phyloP scores from a whole-genome alignment of 2,888 invertebrate species.

The Hyppa rectilinea region DNA sequence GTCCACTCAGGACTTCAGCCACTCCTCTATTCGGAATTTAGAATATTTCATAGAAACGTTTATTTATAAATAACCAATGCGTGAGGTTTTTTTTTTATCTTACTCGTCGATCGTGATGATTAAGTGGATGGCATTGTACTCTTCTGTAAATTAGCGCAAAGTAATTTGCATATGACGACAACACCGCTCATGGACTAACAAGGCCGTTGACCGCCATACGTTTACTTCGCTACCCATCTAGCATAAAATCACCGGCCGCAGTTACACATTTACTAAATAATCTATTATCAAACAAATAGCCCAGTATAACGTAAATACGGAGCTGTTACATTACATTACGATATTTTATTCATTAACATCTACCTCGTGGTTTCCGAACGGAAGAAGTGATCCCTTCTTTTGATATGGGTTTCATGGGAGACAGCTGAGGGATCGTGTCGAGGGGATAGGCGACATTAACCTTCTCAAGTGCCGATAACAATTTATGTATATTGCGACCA shows the following conservation, averaged over 20 bases:
- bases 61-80: conserved; percentile 19
- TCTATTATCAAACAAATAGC: conserved; percentile 57
- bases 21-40: conserved; percentile 26
- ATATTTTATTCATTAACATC: conserved; percentile 26
- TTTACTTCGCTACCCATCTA: conserved; percentile 72
- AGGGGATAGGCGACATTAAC: conserved; percentile 11
- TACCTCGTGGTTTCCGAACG: conserved; percentile 1
- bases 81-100: conserved; percentile 34
- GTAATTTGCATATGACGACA: conserved; percentile 80
- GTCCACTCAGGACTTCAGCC: conserved; percentile 17
- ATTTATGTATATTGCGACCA: conserved; percentile 27
- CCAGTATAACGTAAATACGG: conserved; percentile 14
- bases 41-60: conserved; percentile 23
- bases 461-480: conserved; percentile 29
- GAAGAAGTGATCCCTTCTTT: conserved; percentile 3
- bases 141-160: conserved; percentile 78
- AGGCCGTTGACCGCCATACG: conserved; percentile 82
- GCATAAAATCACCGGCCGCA: conserved; percentile 72
- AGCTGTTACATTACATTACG: conserved; percentile 21
- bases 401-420: not conserved
- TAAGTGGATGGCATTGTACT: conserved; percentile 69
- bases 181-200: conserved; percentile 75
- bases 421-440: not conserved
- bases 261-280: conserved; percentile 67
- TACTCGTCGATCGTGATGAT: conserved; percentile 52